Conservation (phyloP, 2,113 vertebrate species). For the Chaenogobius annularis region DNA sequence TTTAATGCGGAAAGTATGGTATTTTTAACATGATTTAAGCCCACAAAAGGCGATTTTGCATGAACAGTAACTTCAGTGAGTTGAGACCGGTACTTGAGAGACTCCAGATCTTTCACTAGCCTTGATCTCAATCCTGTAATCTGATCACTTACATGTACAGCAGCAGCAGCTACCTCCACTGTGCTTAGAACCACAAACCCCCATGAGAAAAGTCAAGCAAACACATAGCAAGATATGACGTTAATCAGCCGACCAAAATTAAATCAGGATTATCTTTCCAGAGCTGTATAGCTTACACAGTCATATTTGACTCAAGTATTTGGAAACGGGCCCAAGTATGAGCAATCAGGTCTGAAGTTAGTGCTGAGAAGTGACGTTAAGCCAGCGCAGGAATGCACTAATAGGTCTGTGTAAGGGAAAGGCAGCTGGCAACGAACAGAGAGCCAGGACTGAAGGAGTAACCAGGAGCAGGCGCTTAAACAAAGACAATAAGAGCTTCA, state of each 20-base stretch:
- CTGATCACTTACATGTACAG: conserved; percentile 60
- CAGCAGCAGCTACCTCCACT: conserved; percentile 39
- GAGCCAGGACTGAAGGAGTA: conserved; percentile 62
- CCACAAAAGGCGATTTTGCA: no score
- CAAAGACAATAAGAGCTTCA: conserved; percentile 67
- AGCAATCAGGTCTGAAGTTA: conserved; percentile 56
- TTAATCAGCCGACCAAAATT: conserved; percentile 65
- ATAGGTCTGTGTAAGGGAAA: conserved; percentile 61
- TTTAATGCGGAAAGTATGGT: neutral
- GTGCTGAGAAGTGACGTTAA: conserved; percentile 68
- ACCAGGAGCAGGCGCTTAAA: conserved; percentile 60
- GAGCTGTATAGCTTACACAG: conserved; percentile 40
- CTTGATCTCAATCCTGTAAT: conserved; percentile 40
- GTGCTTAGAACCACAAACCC: conserved; percentile 49
- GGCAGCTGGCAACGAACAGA: conserved; percentile 54
- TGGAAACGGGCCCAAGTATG: conserved; percentile 65
- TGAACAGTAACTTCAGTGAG: neutral
- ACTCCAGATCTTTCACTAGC: neutral
- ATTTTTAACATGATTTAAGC: no score
- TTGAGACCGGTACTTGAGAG: neutral
- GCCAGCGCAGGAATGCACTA: conserved; percentile 68
- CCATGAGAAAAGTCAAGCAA: conserved; percentile 54
- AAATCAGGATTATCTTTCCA: conserved; percentile 69
- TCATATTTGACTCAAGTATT: conserved; percentile 60
- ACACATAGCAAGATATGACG: conserved; percentile 54